Evolutionary conservation across 2,113 vertebrate species (phyloP), one percentile per base, ranked within the genome.

Genomic region (Oplegnathus fasciatus): DNA sequence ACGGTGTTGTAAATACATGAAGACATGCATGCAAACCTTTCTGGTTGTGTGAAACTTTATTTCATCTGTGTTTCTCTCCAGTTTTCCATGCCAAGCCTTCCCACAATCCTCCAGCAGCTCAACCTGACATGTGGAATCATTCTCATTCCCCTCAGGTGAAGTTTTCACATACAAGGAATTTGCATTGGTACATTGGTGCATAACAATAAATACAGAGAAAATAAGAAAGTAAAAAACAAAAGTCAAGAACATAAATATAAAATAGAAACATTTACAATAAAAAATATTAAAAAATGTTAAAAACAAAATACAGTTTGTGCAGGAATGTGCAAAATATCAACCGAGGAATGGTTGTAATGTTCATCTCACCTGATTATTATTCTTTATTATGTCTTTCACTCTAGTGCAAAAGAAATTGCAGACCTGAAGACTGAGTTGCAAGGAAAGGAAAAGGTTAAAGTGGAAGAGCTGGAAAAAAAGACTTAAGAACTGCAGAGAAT

Each of bases 61-160:
- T 11, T 79, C 2, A 54, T 50, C 2, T 65, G 18, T 71, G 40
- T 88, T 57, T 78, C 22, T 78, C 15, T 75, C 0, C 78, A 99
- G 98, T 96, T 98, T 94, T 95, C 96, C 50, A 96, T 96, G 80
- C 97, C 97, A 79, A 97, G 94, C 86, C 96, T 97, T 94, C 90
- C 95, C 78, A 95, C 95, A 82, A 96, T 98, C 87, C 90, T 98
- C 92, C 97, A 98, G 79, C 97, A 99, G 91, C 96, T 99, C 85
- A 98, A 99, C 69, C 94, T 98, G 76, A 96, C 97, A 85, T 98
- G 97, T 48, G 97, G 97, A 78, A 97, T 99, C 91, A 95, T 97
- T 90, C 96, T 98, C 91, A 96, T 98, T 93, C 96, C 97, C 61
- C 96, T 98, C 94, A 98, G 97, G 97, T 98, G 92, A 37, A 37